These are phyloP conservation scores for Saxidomus purpurata DNA, from an alignment of 1,140 invertebrate genomes.

Conservation along the genomic window DNA sequence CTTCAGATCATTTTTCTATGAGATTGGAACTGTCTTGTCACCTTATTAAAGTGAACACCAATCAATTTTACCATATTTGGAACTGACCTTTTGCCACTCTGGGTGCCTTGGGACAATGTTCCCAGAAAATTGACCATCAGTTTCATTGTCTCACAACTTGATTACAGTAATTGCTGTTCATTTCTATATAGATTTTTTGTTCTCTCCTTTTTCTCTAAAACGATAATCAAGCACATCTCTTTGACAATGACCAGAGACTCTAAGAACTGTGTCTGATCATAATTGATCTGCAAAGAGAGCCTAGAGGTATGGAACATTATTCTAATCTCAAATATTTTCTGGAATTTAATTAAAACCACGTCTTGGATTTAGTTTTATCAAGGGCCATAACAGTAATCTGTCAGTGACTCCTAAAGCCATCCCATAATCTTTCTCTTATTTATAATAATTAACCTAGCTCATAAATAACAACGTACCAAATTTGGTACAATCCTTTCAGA, in stretches of 20 bases:
- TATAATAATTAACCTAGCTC: no score
- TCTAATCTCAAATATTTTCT: no score
- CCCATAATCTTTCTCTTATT: no score
- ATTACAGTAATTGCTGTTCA: conserved; percentile 32
- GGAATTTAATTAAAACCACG: no score
- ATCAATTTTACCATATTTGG: conserved; percentile 32
- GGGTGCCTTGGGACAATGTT: background rate
- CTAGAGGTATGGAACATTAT: background rate
- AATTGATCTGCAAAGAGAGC: background rate
- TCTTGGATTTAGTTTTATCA: no score
- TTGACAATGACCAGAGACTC: background rate
- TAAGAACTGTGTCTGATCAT: background rate
- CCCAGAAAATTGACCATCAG: conserved; percentile 4
- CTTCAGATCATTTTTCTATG: background rate
- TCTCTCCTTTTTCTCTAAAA: background rate
- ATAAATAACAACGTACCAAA: no score
- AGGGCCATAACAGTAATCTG: no score
- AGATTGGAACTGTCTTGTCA: background rate
- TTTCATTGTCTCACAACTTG: conserved; percentile 23
- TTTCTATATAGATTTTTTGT: conserved; percentile 7
- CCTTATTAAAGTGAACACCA: background rate
- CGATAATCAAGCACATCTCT: background rate
- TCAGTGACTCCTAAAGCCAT: no score
- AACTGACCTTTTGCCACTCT: background rate
- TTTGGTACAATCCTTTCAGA: no score